Conservation (phyloP, 2,113 vertebrate genomes). For the Osmerus eperlanus region DNA sequence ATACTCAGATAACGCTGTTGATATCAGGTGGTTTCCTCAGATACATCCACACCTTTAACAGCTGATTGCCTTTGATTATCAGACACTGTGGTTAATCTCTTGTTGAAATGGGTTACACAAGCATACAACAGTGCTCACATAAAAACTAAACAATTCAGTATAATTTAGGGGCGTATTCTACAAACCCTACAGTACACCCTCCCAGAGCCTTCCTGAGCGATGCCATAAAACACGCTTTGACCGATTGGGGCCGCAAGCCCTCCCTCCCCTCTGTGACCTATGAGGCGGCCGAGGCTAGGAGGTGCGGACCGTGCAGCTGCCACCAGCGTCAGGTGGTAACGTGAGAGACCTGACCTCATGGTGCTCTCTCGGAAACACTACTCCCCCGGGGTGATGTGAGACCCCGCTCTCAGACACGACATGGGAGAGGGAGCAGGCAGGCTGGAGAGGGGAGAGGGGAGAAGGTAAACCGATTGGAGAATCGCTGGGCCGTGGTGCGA, state of each 20-base stretch:
- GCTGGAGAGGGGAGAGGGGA: background rate
- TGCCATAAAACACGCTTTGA: background rate
- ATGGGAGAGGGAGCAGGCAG: background rate
- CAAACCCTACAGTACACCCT: no score
- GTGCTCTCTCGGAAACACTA: slow-evolving; percentile 52
- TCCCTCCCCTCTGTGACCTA: background rate
- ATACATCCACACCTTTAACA: background rate
- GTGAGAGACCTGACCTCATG: slow-evolving; percentile 45
- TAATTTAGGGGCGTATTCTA: no score
- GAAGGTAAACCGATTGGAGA: no score
- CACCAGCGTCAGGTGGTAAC: slow-evolving; percentile 44
- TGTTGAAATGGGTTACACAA: background rate
- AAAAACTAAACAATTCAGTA: no score
- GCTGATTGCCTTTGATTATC: background rate
- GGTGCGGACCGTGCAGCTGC: background rate
- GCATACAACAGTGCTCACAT: background rate
- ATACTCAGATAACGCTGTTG: no score
- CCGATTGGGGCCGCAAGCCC: background rate
- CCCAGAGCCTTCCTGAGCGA: no score
- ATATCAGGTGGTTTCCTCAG: background rate
- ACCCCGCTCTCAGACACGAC: slow-evolving; percentile 21
- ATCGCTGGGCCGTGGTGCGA: no score
- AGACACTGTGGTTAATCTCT: background rate
- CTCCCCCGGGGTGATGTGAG: slow-evolving; percentile 47
- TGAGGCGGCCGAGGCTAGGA: background rate